Percentiles rank a stretch among this genome's conserved stretches.
Conservation (phyloP, 2,113 vertebrate genomes). For the Pristiophorus japonicus region DNA sequence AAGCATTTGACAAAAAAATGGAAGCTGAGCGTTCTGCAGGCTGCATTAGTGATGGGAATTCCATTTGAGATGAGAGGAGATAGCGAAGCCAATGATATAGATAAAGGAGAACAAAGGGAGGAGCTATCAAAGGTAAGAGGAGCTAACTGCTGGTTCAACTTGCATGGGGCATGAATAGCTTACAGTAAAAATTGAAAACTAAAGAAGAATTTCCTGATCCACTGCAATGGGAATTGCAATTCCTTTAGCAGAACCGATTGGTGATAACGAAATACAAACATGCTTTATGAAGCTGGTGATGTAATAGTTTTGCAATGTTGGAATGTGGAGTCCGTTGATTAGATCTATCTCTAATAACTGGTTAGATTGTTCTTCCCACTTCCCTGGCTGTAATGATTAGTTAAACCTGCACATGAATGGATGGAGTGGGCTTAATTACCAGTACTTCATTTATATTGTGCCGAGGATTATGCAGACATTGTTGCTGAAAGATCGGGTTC, state of each 20-base stretch:
- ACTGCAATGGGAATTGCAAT: not conserved
- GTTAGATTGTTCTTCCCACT: not conserved
- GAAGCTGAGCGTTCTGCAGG: not conserved
- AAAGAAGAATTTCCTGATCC: too few species aligned
- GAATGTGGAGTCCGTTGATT: not conserved
- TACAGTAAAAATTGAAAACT: not conserved
- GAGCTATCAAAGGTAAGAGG: not conserved
- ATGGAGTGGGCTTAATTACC: not conserved
- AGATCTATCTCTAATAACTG: slow-evolving; percentile 10
- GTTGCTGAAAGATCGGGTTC: not conserved
- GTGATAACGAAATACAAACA: not conserved
- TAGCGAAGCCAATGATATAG: not conserved
- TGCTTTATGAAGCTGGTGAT: not conserved
- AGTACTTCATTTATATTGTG: not conserved
- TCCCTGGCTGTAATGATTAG: not conserved
- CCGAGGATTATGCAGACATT: not conserved
- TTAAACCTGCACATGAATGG: not conserved
- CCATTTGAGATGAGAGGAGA: not conserved
- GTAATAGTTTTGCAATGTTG: not conserved
- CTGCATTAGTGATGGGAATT: not conserved
- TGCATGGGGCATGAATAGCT: not conserved
- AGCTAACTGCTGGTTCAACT: not conserved
- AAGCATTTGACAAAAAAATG: not conserved
- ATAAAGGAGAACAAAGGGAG: not conserved
- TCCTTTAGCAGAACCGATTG: not conserved